Base-by-base conservation (phyloP, 2,888 invertebrate species). In the Pachliopta kotzebuea region DNA sequence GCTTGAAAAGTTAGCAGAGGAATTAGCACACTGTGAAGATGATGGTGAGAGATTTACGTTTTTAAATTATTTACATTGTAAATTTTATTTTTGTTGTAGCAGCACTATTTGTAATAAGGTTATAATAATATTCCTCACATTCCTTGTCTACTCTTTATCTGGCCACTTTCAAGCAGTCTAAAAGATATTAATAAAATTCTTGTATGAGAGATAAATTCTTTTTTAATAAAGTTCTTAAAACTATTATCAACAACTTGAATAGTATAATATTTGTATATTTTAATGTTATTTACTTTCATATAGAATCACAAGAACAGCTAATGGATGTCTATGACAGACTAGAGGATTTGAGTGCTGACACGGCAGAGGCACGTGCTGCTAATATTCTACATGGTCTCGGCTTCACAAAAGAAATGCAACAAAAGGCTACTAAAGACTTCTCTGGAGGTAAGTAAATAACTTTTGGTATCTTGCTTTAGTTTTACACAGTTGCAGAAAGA, bases 291-390 rank as follows among this genome's bases (percentile, higher is more conserved):
- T 45, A 45, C n/a, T 14, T 52, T 52, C 1, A 23, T 23, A 52
- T 21, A 52, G 96, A 97, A 79, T 94, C 97, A 61, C 98, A 99
- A 85, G 99, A 99, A 76, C 97, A 98, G 83, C 90, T 99, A 72
- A 96, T 99, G 96, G 99, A 99, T 82, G 95, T 99, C 26, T 99
- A 99, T 82, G 99, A 99, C 76, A 95, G 99, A 24, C 92, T 99
- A 75, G 99, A 99, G 70, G 99, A 99, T 71, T 96, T 99, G 88
- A 96, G 97, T 69, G 98, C 99, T 0, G 98, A 98, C 80, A 97
- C 97, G 49, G 99, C 99, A 0, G 98, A 98, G 86, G 96, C 96
- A 1, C 94, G 98, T 70, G 99, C 99, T 8, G 98, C 98, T 1
- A 95, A 97, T 78, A 98, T 99, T 74, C 93, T 99, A 14, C 96